Base-by-base conservation (phyloP, 2,888 invertebrate species). In the Nomada hirtipes region DNA sequence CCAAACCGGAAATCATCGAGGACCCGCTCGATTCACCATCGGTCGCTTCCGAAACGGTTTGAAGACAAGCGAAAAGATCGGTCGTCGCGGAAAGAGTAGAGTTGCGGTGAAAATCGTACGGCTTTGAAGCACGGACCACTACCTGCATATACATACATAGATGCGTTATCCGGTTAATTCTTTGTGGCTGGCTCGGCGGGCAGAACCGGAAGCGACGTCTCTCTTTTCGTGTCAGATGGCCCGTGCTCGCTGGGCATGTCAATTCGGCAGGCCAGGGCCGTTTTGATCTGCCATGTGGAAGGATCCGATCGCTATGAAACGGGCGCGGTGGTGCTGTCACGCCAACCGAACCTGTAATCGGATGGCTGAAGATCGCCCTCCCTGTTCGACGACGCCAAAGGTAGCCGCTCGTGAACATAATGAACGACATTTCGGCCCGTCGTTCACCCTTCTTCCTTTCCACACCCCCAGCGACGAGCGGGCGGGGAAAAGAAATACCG, bases 201-300 rank as follows among this genome's bases (percentile, higher is more conserved):
- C 87, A 84, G 83, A 85, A 86, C 83, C 86, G 88, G 87, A 89
- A 88, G 84, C 80, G 76, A 86, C 85, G 82, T 76, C 78, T 85
- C 84, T 84, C 82, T 84, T 87, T 87, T 90, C 77, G 88, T 85
- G 85, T 78, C 86, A 87, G 85, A 79, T 89, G 85, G 84, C 64
- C 84, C 86, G 87, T 89, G 77, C 74, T 83, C 83, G 84, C 76
- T 72, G 71, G 65, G 71, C 57, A 76, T 44, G 75, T 72, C 84
- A 84, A 87, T 89, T 88, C 81, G 80, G 76, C 82, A 71, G 69
- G 68, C 72, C 57, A 65, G 59, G 0, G 84, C 81, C 26, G 76
- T 89, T 91, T 90, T 90, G 90, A 90, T 87, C 88, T 77, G 36
- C 86, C 90, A 86, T 78, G 85, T 67, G 88, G 88, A 90, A 89